Evolutionary conservation across 2,797 vertebrate species (phyloP), one percentile per base, ranked within the genome.

Genomic region (Brachyrhaphis roseni): DNA sequence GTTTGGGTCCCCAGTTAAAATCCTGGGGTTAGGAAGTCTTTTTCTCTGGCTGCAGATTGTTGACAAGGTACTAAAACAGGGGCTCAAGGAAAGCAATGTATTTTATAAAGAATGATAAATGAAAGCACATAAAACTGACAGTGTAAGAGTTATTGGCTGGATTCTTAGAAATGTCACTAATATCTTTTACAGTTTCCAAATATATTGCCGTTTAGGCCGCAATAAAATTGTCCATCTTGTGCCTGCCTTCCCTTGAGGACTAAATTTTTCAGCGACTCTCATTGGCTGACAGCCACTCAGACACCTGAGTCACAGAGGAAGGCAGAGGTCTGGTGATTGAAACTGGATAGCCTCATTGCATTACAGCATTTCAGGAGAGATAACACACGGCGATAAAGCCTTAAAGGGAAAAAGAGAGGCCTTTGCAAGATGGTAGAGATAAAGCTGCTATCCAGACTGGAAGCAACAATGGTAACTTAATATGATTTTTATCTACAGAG

Each of bases 1-100:
- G 90, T 94, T 95, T 95, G 88, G 86, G 81, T 83, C 83, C 82
- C n/a, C 76, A 92, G 93, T 94, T 92, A 94, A 93, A 91, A 70
- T 59, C 85, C 81, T 83, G 75, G 85, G 87, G 84, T 82, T 81
- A 78, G 90, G 86, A 89, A 88, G 91, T 75, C 88, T 23, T 71
- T 83, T 72, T 77, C 78, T 94, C 86, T 91, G 89, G 86, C 74
- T 34, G 13, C 31, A 81, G 88, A 83, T 88, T 53, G 82, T 76
- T 91, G 90, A 92, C 89, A 92, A 74, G 82, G 49, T 87, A 81
- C 86, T 90, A 87, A 91, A 90, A 87, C 43, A 28, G 16, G 80
- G 80, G 81, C 71, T 90, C 70, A 82, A 66, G 55, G 81, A 62
- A 80, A 80, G 72, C 91, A 89, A 1, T 26, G 82, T 87, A 81